phyloP scores from a whole-genome alignment of 2,888 invertebrate genomes.

The Lamellibrachia satsuma region DNA sequence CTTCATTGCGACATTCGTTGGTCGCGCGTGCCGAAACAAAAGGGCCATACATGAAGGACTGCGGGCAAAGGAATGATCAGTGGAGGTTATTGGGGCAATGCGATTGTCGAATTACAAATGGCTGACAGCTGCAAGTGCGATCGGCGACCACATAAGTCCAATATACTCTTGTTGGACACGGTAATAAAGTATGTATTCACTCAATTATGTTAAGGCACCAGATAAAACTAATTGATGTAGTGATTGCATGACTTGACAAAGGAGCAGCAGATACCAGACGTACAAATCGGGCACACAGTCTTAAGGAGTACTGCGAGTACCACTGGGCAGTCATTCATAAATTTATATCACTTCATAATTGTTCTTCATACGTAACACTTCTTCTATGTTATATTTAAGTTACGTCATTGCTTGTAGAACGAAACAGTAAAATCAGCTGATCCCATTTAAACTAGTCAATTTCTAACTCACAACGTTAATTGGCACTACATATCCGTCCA shows the following conservation, averaged over 20 bases:
- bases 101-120: background rate
- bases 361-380: too few species aligned
- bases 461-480: too few species aligned
- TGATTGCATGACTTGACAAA: background rate
- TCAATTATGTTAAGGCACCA: background rate
- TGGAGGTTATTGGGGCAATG: background rate
- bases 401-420: too few species aligned
- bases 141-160: background rate
- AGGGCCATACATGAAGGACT: background rate
- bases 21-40: background rate
- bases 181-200: background rate
- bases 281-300: background rate
- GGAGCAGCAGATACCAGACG: background rate
- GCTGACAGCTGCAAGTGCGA: background rate
- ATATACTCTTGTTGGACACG: background rate
- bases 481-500: too few species aligned
- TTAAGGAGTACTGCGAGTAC: too few species aligned
- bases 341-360: too few species aligned
- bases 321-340: too few species aligned
- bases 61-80: background rate
- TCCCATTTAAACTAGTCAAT: too few species aligned
- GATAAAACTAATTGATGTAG: background rate
- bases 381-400: too few species aligned
- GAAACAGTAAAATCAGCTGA: too few species aligned
- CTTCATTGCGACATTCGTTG: background rate